These are phyloP conservation scores for Chelonoidis abingdonii DNA, from an alignment of 2,113 vertebrate species.

Conservation along the genomic window DNA sequence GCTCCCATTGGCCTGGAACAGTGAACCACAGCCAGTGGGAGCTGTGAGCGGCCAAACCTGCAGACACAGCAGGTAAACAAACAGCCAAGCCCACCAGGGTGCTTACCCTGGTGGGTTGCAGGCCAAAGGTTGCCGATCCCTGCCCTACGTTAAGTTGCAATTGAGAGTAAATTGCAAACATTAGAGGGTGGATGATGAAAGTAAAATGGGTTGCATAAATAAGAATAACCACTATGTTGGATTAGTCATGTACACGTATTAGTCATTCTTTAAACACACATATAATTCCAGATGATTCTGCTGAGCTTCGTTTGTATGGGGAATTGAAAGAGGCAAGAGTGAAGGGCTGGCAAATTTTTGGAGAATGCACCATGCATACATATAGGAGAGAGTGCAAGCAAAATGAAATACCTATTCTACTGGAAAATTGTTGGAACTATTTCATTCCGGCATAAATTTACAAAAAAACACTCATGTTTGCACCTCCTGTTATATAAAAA, in stretches of 20 bases:
- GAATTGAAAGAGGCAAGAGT: neutral
- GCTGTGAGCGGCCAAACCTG: too few species aligned
- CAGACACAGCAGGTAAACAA: too few species aligned
- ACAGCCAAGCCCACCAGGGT: too few species aligned
- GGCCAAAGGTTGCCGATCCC: too few species aligned
- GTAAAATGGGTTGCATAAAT: neutral
- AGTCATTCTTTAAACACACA: neutral
- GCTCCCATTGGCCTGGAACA: too few species aligned
- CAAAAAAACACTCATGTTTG: neutral
- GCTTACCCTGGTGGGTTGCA: too few species aligned
- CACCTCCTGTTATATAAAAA: neutral
- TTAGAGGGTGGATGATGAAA: neutral
- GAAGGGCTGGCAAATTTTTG: neutral
- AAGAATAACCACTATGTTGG: neutral
- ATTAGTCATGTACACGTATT: neutral
- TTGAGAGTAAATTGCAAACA: neutral
- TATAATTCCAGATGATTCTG: accelerated
- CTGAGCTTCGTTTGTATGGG: neutral
- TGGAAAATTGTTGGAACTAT: neutral
- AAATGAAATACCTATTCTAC: neutral
- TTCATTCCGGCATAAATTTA: neutral
- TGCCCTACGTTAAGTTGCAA: neutral
- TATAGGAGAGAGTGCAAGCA: neutral
- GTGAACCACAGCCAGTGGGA: too few species aligned
- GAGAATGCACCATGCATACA: neutral